Conservation (phyloP, 2,797 vertebrate species). For the Amazona ochrocephala region DNA sequence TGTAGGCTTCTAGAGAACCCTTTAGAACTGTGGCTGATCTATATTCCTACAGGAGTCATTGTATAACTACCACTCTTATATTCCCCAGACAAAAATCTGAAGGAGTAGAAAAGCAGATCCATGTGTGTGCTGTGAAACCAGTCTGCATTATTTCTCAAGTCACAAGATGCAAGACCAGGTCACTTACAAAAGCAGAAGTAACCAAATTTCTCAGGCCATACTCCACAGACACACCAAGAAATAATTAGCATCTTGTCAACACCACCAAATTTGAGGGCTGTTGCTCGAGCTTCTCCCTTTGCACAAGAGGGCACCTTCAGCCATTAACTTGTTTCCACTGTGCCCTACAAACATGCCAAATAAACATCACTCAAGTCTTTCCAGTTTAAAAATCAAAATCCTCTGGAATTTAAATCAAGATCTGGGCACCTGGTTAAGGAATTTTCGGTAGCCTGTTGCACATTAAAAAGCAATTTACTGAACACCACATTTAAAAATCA, state of each 20-base stretch:
- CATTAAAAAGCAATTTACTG: not conserved
- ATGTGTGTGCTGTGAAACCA: fast-evolving
- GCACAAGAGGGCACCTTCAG: not conserved
- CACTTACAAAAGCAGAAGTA: not conserved
- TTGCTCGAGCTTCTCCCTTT: not conserved
- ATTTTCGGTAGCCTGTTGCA: not conserved
- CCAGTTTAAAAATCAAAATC: not conserved
- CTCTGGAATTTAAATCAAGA: not conserved
- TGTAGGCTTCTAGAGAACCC: not conserved
- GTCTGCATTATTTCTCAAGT: not conserved
- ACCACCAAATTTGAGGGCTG: not conserved
- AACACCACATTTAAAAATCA: not conserved
- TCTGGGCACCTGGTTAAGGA: not conserved
- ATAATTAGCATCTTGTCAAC: not conserved
- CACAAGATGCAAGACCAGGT: not conserved
- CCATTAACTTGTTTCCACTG: not conserved
- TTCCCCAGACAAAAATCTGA: not conserved
- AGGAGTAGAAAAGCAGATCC: not conserved
- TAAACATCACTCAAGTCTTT: not conserved
- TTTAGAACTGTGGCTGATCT: fast-evolving
- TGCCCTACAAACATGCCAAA: not conserved
- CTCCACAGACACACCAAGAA: not conserved
- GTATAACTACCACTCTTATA: not conserved
- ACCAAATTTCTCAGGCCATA: not conserved
- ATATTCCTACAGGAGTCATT: not conserved